Conservation (phyloP, 2,113 vertebrate species). For the Falcunculus frontatus region DNA sequence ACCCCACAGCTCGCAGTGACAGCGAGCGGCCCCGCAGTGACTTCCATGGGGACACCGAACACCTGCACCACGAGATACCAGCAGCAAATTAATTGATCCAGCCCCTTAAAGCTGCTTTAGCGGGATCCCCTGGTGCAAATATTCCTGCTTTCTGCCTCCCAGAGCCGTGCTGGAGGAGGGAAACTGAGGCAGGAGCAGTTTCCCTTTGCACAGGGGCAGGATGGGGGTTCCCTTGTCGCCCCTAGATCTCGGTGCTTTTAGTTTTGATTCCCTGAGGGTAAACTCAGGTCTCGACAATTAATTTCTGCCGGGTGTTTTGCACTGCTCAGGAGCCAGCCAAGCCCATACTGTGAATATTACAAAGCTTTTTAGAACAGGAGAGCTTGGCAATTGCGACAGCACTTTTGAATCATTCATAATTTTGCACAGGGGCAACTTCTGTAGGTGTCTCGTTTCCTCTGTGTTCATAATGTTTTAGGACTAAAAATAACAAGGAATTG, state of each 20-base stretch:
- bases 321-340: neutral
- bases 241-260: neutral
- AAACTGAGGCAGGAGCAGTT: neutral
- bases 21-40: neutral
- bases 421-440: slow-evolving; percentile 31
- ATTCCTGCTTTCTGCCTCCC: neutral
- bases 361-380: neutral
- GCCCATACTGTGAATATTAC: neutral
- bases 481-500: slow-evolving; percentile 42
- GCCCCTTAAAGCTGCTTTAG: neutral
- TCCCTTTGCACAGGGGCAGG: accelerated
- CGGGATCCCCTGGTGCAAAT: neutral
- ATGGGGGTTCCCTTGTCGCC: neutral
- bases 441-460: slow-evolving; percentile 42
- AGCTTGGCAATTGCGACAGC: neutral
- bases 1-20: neutral
- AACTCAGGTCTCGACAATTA: neutral
- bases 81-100: neutral
- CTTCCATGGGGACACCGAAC: neutral
- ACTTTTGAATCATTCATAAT: slow-evolving; percentile 47
- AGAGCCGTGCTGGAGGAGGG: accelerated
- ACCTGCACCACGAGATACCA: neutral
- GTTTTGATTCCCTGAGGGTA: neutral
- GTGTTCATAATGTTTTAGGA: neutral
- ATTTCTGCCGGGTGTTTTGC: neutral